These are phyloP conservation scores for Bombylius discolor DNA, from an alignment of 2,888 invertebrate species.

Conservation along the genomic window DNA sequence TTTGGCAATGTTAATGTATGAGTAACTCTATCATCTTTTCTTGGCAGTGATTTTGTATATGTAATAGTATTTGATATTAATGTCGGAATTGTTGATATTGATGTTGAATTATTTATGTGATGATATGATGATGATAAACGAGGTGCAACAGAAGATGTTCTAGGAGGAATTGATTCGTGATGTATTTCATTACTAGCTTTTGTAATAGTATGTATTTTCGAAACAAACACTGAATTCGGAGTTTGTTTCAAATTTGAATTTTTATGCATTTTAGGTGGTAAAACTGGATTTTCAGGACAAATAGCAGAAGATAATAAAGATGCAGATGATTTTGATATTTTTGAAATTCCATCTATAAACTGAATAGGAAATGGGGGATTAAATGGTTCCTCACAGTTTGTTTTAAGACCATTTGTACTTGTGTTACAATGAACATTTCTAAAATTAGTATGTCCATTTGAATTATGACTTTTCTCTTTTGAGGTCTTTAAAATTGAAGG, in stretches of 20 bases:
- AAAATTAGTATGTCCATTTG: conserved; percentile 10
- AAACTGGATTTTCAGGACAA: conserved; percentile 22
- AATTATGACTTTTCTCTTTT: conserved; percentile 4
- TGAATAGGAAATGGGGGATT: conserved; percentile 16
- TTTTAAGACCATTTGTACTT: conserved; percentile 1
- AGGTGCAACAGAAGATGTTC: not conserved
- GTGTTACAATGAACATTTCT: conserved; percentile 8
- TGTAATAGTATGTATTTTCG: conserved; percentile 18
- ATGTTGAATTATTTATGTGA: not conserved
- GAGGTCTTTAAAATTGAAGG: conserved; percentile 16
- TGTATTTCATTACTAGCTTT: conserved; percentile 13
- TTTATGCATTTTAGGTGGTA: conserved; percentile 38
- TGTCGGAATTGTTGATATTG: not conserved
- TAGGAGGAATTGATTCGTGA: not conserved
- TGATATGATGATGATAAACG: conserved; percentile 1
- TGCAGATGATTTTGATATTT: conserved; percentile 10
- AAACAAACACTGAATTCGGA: conserved; percentile 12
- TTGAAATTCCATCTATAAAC: conserved; percentile 17
- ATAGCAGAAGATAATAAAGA: not conserved
- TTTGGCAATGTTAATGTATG: conserved; percentile 30
- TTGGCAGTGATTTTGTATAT: conserved; percentile 19
- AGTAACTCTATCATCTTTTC: conserved; percentile 21
- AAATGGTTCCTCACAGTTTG: not conserved
- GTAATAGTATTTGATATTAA: conserved; percentile 2
- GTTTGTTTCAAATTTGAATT: conserved; percentile 22